Conservation (phyloP, 1,140 invertebrate genomes). For the Aphelenchoides fujianensis region DNA sequence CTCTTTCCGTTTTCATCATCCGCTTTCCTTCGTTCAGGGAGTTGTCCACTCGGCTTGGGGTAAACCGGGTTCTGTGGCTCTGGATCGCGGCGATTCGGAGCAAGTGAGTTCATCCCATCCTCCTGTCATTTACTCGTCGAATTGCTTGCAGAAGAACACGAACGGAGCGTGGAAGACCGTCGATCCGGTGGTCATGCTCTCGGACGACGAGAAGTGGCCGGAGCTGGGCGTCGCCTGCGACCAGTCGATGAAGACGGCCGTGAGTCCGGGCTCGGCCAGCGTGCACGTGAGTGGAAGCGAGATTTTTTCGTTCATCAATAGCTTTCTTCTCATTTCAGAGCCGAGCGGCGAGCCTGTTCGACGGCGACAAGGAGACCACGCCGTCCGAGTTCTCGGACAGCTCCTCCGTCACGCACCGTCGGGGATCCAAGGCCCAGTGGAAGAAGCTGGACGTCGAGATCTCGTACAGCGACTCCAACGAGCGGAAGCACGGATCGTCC, state of each 20-base stretch:
- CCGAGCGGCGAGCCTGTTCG: neutral
- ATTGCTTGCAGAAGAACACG: constrained; percentile 13
- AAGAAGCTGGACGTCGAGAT: constrained; percentile 14
- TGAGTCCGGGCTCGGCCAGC: neutral
- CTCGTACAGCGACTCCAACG: neutral
- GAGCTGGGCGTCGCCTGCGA: neutral
- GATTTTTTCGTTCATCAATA: constrained; percentile 5
- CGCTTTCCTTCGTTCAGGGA: too few species aligned
- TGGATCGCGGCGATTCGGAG: too few species aligned
- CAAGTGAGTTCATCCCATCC: too few species aligned
- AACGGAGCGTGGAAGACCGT: neutral
- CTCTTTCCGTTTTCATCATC: too few species aligned
- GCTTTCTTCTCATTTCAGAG: constrained; percentile 8
- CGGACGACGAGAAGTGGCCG: constrained; percentile 21
- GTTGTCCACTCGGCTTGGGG: too few species aligned
- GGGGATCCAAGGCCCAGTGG: constrained; percentile 14
- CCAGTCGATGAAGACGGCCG: neutral
- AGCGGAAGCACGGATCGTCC: neutral
- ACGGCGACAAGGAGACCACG: neutral
- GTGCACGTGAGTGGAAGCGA: neutral
- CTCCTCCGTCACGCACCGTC: neutral
- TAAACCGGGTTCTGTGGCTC: too few species aligned
- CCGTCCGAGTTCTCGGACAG: too few species aligned
- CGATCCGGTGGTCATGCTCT: constrained; percentile 12
- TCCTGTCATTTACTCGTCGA: too few species aligned